Conservation (phyloP, 2,888 invertebrate genomes). For the Glyphotaelius pellucidus region DNA sequence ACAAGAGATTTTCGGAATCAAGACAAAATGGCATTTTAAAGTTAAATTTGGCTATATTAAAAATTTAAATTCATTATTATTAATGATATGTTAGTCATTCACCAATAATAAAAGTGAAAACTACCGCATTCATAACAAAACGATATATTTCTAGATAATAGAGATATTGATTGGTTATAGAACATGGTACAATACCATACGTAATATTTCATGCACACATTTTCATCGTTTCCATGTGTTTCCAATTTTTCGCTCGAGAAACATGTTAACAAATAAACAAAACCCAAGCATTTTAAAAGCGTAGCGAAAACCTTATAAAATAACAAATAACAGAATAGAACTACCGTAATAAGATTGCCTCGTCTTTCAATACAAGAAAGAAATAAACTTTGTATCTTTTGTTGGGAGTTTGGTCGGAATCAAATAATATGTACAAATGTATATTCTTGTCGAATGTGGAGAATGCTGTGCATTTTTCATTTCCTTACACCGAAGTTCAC, state of each 20-base stretch:
- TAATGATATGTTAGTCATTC: background rate
- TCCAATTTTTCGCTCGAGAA: constrained; percentile 46
- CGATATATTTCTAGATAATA: background rate
- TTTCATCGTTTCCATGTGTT: constrained; percentile 14
- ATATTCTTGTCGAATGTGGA: constrained; percentile 14
- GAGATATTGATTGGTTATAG: background rate
- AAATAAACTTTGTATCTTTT: constrained; percentile 49
- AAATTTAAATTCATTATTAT: background rate
- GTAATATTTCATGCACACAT: constrained; percentile 47
- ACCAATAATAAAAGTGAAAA: background rate
- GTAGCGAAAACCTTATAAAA: constrained; percentile 34
- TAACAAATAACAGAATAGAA: constrained; percentile 12
- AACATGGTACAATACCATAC: constrained; percentile 6
- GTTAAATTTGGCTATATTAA: no score
- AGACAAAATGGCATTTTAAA: no score
- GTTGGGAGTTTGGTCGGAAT: constrained; percentile 30
- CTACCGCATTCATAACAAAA: background rate
- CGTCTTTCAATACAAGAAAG: constrained; percentile 44
- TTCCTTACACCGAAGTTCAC: constrained; percentile 13
- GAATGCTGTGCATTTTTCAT: constrained; percentile 45
- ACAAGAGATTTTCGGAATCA: no score
- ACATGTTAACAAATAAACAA: constrained; percentile 42
- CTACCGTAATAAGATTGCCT: constrained; percentile 49
- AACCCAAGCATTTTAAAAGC: constrained; percentile 37
- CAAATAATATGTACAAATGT: constrained; percentile 28